Percentiles rank a stretch among this genome's conserved stretches.
These are phyloP conservation scores for Vultur gryphus DNA, from an alignment of 2,797 vertebrate species.

Conservation along the genomic window DNA sequence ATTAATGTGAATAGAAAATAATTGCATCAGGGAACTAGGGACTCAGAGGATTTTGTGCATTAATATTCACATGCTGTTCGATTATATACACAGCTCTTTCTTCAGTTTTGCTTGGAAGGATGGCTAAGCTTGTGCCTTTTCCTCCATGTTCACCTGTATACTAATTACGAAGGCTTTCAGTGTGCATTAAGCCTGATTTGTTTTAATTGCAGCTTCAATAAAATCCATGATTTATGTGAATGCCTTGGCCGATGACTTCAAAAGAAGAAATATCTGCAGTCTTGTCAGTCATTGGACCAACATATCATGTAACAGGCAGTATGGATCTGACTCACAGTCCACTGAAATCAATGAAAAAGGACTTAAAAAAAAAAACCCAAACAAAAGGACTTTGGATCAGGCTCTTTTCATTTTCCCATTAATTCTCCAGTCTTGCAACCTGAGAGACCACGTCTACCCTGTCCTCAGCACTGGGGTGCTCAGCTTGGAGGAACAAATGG, in stretches of 20 bases:
- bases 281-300: conserved; percentile 46
- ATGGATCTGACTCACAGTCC: neutral
- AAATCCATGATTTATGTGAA: conserved; percentile 73
- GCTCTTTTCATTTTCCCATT: neutral
- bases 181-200: conserved; percentile 73
- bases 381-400: neutral
- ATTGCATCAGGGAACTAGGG: conserved; percentile 90
- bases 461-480: rapidly evolving
- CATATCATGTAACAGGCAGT: conserved; percentile 9
- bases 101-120: conserved; percentile 72
- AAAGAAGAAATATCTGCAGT: conserved; percentile 16
- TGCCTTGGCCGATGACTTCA: conserved; percentile 45
- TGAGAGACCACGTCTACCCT: neutral
- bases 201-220: conserved; percentile 80
- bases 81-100: conserved; percentile 77
- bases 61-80: conserved; percentile 78
- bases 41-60: conserved; percentile 79
- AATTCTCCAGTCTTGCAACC: neutral
- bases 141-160: conserved; percentile 75
- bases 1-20: conserved; percentile 89
- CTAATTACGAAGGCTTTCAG: conserved; percentile 79
- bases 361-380: neutral
- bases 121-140: conserved; percentile 75
- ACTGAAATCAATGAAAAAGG: neutral
- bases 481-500: neutral